phyloP scores from a whole-genome alignment of 2,797 vertebrate genomes.

The Clarias laeviceps region DNA sequence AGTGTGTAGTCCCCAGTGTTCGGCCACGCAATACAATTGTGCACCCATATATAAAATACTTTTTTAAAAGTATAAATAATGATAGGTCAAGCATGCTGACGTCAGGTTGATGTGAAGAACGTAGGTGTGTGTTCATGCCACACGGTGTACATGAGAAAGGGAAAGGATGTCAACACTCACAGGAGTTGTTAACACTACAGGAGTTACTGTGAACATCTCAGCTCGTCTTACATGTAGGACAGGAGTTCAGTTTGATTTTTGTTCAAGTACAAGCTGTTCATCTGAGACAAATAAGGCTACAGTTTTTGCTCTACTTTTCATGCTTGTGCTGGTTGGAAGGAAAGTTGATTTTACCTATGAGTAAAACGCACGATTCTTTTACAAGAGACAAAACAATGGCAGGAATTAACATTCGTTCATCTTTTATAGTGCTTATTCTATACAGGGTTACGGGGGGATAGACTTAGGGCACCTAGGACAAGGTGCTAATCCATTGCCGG shows the following conservation, averaged over 20 bases:
- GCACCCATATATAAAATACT: neutral
- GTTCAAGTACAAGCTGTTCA: conserved; percentile 33
- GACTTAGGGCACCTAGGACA: too few relatives aligned
- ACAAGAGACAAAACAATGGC: neutral
- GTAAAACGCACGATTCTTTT: neutral
- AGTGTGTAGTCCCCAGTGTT: conserved; percentile 1
- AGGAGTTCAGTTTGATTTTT: conserved; percentile 41
- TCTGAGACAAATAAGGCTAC: conserved; percentile 39
- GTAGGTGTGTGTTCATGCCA: conserved; percentile 48
- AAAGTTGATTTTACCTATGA: neutral
- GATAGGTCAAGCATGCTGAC: neutral
- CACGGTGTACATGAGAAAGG: conserved; percentile 62
- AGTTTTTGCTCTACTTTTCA: conserved; percentile 31
- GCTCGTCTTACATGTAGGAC: conserved; percentile 42
- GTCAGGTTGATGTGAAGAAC: conserved; percentile 23
- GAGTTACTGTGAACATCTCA: conserved; percentile 62
- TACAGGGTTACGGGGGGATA: too few relatives aligned
- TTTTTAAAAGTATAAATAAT: neutral
- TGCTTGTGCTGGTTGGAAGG: neutral
- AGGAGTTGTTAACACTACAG: conserved; percentile 65
- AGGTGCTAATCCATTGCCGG: too few relatives aligned
- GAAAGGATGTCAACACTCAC: conserved; percentile 59
- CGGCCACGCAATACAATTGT: neutral
- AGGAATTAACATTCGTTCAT: too few relatives aligned
- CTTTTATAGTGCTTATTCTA: too few relatives aligned